Evolutionary conservation across 2,888 invertebrate genomes (phyloP).

Genomic region (Ariolimax columbianus): DNA sequence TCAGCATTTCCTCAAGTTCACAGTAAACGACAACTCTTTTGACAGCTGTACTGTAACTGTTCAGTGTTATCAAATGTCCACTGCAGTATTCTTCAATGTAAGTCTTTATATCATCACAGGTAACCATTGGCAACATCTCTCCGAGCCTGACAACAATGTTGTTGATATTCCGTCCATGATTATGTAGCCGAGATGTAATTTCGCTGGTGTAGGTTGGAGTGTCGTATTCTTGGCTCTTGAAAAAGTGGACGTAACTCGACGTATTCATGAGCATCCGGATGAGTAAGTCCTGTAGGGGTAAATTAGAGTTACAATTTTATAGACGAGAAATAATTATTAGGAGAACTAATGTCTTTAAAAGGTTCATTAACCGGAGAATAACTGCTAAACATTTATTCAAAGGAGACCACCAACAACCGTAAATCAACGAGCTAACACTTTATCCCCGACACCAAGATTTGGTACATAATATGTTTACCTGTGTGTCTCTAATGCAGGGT

Average conservation of each 20-base stretch:
- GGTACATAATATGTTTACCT: too few species aligned
- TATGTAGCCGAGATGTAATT: neutral
- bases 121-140: neutral
- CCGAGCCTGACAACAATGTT: neutral
- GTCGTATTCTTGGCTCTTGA: neutral
- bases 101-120: neutral
- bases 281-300: neutral
- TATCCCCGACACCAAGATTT: too few species aligned
- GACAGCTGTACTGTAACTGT: too few species aligned
- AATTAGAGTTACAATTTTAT: neutral
- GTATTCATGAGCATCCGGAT: neutral
- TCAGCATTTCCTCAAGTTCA: neutral
- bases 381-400: too few species aligned
- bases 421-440: too few species aligned
- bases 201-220: neutral
- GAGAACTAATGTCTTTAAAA: neutral
- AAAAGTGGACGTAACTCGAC: conserved; percentile 9
- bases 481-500: too few species aligned
- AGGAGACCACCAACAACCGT: too few species aligned
- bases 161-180: neutral
- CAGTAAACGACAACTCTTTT: neutral
- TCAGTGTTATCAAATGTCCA: neutral
- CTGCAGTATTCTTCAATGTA: neutral
- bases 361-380: neutral
- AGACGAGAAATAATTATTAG: neutral